Conservation (phyloP, 1,140 invertebrate genomes). For the Ptiloglossa arizonensis region DNA sequence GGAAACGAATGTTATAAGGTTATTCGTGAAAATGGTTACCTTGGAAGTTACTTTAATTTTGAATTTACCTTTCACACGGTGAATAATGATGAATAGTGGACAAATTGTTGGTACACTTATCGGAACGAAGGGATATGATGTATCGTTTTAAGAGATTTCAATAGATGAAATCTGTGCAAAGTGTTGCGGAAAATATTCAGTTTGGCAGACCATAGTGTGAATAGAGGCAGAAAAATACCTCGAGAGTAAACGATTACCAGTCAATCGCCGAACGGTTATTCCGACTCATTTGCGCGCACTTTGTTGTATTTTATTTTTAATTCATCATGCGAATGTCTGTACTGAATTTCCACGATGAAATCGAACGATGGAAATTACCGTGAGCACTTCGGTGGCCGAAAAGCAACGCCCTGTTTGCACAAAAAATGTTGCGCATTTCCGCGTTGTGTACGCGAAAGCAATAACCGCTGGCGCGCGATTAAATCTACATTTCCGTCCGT, state of each 20-base stretch:
- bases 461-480: slow-evolving; percentile 13
- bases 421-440: neutral
- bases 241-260: neutral
- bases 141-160: no score
- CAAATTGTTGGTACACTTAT: no score
- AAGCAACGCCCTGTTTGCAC: neutral
- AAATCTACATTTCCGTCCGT: slow-evolving; percentile 18
- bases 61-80: no score
- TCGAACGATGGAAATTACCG: neutral
- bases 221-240: no score
- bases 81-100: no score
- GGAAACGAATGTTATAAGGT: no score
- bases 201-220: no score
- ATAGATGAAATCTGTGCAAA: no score
- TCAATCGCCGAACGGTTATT: neutral
- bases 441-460: neutral
- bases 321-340: neutral
- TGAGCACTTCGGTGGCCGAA: neutral
- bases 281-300: neutral
- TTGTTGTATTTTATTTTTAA: neutral
- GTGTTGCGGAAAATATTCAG: no score
- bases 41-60: no score
- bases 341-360: neutral
- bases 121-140: no score
- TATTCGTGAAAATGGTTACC: no score